Base-by-base conservation (phyloP, 30 jellyfish, hydroid and myxozoan genomes). In the Nemopilema nomurai region DNA sequence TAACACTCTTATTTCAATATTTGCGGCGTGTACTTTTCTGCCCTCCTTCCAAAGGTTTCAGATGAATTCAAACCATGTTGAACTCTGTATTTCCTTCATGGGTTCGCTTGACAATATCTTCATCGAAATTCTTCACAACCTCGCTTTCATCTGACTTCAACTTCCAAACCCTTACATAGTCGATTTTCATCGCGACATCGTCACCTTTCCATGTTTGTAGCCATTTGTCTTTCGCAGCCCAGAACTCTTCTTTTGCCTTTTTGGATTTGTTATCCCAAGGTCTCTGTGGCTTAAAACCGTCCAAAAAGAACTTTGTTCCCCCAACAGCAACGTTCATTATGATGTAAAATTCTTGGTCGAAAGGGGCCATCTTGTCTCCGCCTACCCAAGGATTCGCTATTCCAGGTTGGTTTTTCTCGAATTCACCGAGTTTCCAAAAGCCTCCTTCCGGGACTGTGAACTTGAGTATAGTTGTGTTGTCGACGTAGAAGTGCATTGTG, bases 261-360 rank as follows among this genome's bases (percentile, higher is more conserved):
- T 74, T 71, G 13, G 78, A 72, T 57, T 83, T 63, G 25, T 77
- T 84, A 7, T 81, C 63, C 97, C 97, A 90, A 20, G 97, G 97
- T 68, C 51, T 70, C 66, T 63, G 69, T 0, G 95, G 97, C 28
- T 8, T 22, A 33, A 50, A 85, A 49, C 83, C 87, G 26, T 84
- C 96, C 51, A 84, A 84, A 50, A 90, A 90, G 81, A 82, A 90
- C 28, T 80, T 82, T 41, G 76, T 69, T 25, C 97, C 92, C 9
- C 97, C 97, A 9, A 90, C 97, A 17, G 97, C 97, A 9, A 85
- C 88, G 75, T 90, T 90, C 86, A 90, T 71, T 16, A 84, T 90
- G 27, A 90, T 84, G 63, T 1, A 85, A 41, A 90, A 90, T 21
- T 90, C 89, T 52, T 90, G 92, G 73, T 90, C 97, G 66, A 90